Conservation (phyloP, 2,888 invertebrate genomes). For the Andrena praecox region DNA sequence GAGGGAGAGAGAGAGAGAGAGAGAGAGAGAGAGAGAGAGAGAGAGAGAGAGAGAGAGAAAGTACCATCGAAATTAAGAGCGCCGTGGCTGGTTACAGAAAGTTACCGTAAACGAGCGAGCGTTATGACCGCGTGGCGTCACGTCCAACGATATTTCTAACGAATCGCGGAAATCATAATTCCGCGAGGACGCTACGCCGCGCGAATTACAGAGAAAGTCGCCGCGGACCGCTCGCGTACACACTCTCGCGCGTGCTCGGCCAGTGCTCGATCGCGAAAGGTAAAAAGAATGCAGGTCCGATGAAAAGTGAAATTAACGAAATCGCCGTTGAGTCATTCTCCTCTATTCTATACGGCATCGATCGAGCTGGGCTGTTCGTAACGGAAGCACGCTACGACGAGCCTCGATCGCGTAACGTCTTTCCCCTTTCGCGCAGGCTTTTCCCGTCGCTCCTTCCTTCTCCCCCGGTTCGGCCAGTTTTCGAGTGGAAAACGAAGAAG, state of each 20-base stretch:
- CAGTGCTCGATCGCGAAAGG: constrained; percentile 18
- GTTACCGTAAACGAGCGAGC: constrained; percentile 43
- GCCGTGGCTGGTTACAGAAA: constrained; percentile 49
- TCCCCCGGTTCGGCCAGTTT: neutral
- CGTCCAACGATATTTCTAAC: constrained; percentile 56
- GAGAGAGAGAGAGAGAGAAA: constrained; percentile 43
- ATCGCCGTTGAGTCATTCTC: constrained; percentile 28
- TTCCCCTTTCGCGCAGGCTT: neutral
- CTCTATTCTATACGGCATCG: neutral
- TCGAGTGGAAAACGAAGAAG: neutral
- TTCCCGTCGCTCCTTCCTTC: neutral
- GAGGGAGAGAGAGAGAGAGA: neutral
- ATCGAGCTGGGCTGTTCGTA: neutral
- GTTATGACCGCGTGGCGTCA: constrained; percentile 47
- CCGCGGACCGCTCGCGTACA: constrained; percentile 7
- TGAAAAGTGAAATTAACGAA: constrained; percentile 58
- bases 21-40: neutral
- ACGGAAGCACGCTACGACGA: neutral
- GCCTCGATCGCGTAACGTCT: constrained; percentile 2
- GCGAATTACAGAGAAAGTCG: constrained; percentile 65
- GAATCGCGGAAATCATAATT: constrained; percentile 68
- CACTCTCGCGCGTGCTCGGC: neutral
- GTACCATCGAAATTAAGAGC: constrained; percentile 60
- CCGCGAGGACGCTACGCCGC: constrained; percentile 41
- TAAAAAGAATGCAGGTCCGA: constrained; percentile 34